Evolutionary conservation across 2,113 vertebrate species (phyloP), one percentile per base, ranked within the genome.

Genomic region (Gallinago paraguaiae): DNA sequence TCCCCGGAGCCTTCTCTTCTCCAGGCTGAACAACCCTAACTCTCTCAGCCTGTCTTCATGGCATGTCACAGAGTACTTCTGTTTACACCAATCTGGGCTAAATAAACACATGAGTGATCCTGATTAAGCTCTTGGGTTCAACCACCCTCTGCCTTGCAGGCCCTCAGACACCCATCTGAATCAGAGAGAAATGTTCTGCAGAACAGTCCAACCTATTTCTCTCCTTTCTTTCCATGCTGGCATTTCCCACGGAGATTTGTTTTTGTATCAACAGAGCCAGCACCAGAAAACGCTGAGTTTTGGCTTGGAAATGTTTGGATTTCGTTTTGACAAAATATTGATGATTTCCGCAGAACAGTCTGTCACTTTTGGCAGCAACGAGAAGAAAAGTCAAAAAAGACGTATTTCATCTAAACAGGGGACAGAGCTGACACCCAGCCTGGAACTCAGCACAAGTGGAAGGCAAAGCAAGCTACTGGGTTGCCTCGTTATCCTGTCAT

Each of bases 211-310:
- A 53, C 18, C 18, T 56, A 4, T 7, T 15, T 37, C 83, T 89
- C 54, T 18, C 0, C 69, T 92, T 92, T 79, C 81, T 59, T 11
- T 48, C 84, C 41, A 8, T 18, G 77, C 80, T 95, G 91, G 81
- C 83, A 77, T 95, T 97, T 96, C 94, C 91, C 83, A 93, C 67
- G 8, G 83, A 92, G 86, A 48, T 91, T 91, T 93, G 88, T 75
- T 86, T 89, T 79, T 72, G 54, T 54, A 75, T 72, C 88, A 86
- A 86, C 82, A 59, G 31, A 85, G 79, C 59, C 90, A 72, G 43
- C 84, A 90, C 50, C 72, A 86, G 88, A 95, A 96, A 94, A 86
- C 0, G 88, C 92, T 94, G 95, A 94, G 95, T 81, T 96, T 93
- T 90, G 92, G 69, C 72, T 86, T 86, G 91, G 53, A 92, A 84